Base-by-base conservation (phyloP, 2,888 invertebrate species). In the Machimus rusticus region DNA sequence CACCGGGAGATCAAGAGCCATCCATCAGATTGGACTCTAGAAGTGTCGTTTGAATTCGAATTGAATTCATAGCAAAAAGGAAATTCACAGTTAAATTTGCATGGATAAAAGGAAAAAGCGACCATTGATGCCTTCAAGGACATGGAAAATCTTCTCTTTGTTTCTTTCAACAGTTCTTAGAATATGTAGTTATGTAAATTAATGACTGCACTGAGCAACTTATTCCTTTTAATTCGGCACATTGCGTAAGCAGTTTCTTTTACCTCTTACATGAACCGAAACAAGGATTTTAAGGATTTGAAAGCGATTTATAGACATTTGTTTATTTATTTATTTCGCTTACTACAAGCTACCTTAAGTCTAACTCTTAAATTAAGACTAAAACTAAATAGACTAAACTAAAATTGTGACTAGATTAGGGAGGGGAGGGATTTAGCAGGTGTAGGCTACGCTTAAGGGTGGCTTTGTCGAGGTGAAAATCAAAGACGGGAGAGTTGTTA, bases 1-100 rank as follows among this genome's bases (percentile, higher is more conserved):
- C 79, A 28, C 23, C 31, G 51, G 23, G 79, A 16, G 79, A 79
- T 79, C 51, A 79, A 79, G 79, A 79, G 79, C 14, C 14, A 51
- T 79, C 51, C 51, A 31, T 79, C 79, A 31, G 51, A 12, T n/a
- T 31, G 31, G 39, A 39, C 39, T 39, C 23, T 9, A 78, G 16
- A n/a, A 78, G 43, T 78, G 79, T 31, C 51, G 55, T 28, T 79
- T 51, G 51, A 51, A 78, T 78, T 78, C 37, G 78, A 78, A n/a
- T 9, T 39, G 14, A n/a, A 43, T 79, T 79, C 31, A n/a, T 55
- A 51, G 28, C 16, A 14, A 78, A 51, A 28, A 51, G 79, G 51
- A 79, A 79, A 79, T 31, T 79, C 78, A 78, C 8, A 19, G 39
- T 12, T 78, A 23, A 57, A 66, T 66, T 19, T 66, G 19, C 23